phyloP scores from a whole-genome alignment of 2,113 vertebrate genomes.

The Leptodactylus fuscus region DNA sequence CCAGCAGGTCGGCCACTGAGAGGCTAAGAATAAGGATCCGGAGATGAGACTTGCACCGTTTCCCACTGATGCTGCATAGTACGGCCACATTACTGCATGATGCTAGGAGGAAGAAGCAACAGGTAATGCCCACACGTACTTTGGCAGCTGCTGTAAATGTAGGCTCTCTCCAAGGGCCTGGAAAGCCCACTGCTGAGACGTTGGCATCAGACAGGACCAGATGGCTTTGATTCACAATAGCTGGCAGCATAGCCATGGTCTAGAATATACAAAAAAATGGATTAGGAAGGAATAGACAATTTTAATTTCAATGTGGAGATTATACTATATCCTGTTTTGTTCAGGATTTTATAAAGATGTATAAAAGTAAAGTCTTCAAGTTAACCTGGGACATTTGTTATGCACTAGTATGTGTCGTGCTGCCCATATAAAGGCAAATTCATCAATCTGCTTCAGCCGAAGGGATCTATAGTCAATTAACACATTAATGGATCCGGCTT shows the following conservation, averaged over 20 bases:
- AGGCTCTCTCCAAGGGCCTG: slow-evolving; percentile 66
- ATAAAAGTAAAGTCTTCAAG: not conserved
- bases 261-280: slow-evolving; percentile 35
- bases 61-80: slow-evolving; percentile 70
- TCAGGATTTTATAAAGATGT: not conserved
- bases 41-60: slow-evolving; percentile 75
- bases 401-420: not conserved
- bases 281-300: not conserved
- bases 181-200: not conserved
- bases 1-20: slow-evolving; percentile 77
- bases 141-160: slow-evolving; percentile 62
- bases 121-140: slow-evolving; percentile 67
- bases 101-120: slow-evolving; percentile 68
- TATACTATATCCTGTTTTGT: not conserved
- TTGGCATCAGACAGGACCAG: not conserved
- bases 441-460: not conserved
- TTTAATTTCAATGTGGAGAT: not conserved
- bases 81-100: slow-evolving; percentile 62
- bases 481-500: not conserved
- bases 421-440: not conserved
- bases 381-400: not conserved
- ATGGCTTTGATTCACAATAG: slow-evolving; percentile 6
- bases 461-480: not conserved
- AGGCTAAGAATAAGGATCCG: slow-evolving; percentile 79
- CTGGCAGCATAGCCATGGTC: slow-evolving; percentile 63